phyloP scores from a whole-genome alignment of 2,888 invertebrate species.

The Thecophora atra region DNA sequence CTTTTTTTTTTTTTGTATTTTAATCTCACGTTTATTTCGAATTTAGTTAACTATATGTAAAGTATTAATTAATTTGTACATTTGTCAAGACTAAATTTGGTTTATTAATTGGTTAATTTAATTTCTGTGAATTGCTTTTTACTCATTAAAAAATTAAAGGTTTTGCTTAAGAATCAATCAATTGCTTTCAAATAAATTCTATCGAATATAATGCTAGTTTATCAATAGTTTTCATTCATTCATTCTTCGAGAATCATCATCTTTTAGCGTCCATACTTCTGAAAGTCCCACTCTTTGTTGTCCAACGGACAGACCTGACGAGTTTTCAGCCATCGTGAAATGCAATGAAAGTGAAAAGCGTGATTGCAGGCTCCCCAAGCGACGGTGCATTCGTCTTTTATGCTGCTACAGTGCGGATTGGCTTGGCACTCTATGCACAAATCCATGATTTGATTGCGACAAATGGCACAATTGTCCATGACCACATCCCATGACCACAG shows the following conservation, averaged over 20 bases:
- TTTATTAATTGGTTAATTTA: background rate
- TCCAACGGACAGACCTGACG: slow-evolving; percentile 98
- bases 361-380: slow-evolving; percentile 99
- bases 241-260: too few relatives aligned
- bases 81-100: too few relatives aligned
- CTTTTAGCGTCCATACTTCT: slow-evolving; percentile 79
- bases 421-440: slow-evolving; percentile 99
- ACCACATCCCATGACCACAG: slow-evolving; percentile 99
- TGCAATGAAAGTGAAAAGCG: slow-evolving; percentile 99
- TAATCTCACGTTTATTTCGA: too few relatives aligned
- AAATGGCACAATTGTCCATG: slow-evolving; percentile 99
- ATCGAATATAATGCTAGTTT: too few relatives aligned
- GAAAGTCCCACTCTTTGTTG: slow-evolving; percentile 99
- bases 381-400: slow-evolving; percentile 99
- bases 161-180: too few relatives aligned
- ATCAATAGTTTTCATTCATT: too few relatives aligned
- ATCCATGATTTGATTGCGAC: slow-evolving; percentile 99
- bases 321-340: slow-evolving; percentile 98
- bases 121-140: too few relatives aligned
- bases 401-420: slow-evolving; percentile 95
- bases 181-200: too few relatives aligned
- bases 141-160: slow-evolving; percentile 6
- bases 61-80: too few relatives aligned
- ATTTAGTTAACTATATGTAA: background rate
- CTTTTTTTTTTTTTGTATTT: too few relatives aligned